Evolutionary conservation across 2,888 invertebrate species (phyloP).

Genomic region (Drosophila nr. perissopoda): DNA sequence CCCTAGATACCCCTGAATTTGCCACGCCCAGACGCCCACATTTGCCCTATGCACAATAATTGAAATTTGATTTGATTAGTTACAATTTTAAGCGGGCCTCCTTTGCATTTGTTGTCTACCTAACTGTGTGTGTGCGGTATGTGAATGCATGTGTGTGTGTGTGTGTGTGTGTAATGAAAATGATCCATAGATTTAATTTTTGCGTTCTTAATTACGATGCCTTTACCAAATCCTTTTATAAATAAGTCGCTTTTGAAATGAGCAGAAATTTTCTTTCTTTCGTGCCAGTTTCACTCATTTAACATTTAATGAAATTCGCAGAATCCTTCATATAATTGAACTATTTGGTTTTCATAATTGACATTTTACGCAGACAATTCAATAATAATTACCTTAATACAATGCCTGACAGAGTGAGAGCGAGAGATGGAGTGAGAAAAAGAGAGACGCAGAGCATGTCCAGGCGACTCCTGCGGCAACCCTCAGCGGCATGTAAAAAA

Average conservation of each 20-base stretch:
- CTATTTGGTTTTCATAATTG: constrained; percentile 77
- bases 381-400: constrained; percentile 72
- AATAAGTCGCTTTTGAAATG: constrained; percentile 59
- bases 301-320: constrained; percentile 54
- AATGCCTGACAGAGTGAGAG: constrained; percentile 32
- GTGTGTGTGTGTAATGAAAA: constrained; percentile 29
- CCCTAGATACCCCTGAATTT: constrained; percentile 11
- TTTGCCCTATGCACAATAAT: constrained; percentile 59
- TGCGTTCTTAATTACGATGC: constrained; percentile 48
- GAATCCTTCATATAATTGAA: constrained; percentile 60
- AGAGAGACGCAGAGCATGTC: background rate
- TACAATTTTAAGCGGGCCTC: constrained; percentile 50
- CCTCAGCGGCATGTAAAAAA: constrained; percentile 63
- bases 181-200: constrained; percentile 57
- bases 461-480: constrained; percentile 40
- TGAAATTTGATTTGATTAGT: constrained; percentile 80
- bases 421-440: background rate
- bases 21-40: constrained; percentile 33
- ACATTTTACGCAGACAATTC: constrained; percentile 71
- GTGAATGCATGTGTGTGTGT: background rate
- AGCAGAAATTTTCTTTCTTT: constrained; percentile 11
- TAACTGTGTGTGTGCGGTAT: background rate
- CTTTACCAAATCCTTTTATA: constrained; percentile 64
- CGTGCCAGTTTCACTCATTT: constrained; percentile 26
- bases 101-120: constrained; percentile 19